Base-by-base conservation (phyloP, 1,140 invertebrate genomes). In the Megathymus violae region DNA sequence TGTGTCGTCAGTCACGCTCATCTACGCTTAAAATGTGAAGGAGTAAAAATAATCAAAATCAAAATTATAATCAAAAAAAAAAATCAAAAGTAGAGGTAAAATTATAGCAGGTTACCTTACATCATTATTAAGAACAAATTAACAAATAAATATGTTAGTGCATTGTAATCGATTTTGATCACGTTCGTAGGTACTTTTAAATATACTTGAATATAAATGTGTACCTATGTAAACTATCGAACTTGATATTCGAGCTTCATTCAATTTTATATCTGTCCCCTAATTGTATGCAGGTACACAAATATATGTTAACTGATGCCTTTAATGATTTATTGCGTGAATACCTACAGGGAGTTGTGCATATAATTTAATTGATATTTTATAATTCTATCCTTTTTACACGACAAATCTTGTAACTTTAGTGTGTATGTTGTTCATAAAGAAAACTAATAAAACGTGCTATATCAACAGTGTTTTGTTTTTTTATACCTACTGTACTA, bases 281-380 rank as follows among this genome's bases (percentile, higher is more conserved):
- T 10, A 40, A 40, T 38, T 27, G 36, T 38, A 62, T 40, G 25
- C 36, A 64, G 15, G 31, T 48, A 34, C 19, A 62, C 36, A 47
- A 38, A 36, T 44, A 51, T 46, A 14, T 62, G 15, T 56, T 64
- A 48, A 52, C 46, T 67, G 63, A 64, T 62, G 64, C 71, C 68
- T 75, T 71, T 67, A 70, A 64, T 76, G 56, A 70, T 71, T 78
- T 76, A 68, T 79, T 76, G 59, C 69, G 67, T 82, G 74, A 73
- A 65, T 71, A 76, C 68, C 65, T 81, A 83, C 80, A 83, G 80
- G 80, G 80, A 82, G 74, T 71, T 75, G 72, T 78, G 69, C 69
- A 75, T 77, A 75, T 79, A 76, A 69, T 76, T 78, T 69, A 71
- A 75, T 69, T 69, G n/a, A 59, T 59, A 59, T 46, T 59, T 47